A percentile compares a stretch with the other conserved stretches of the same genome.
Conservation (phyloP, 1,140 invertebrate genomes). For the Magallana ariakensis region DNA sequence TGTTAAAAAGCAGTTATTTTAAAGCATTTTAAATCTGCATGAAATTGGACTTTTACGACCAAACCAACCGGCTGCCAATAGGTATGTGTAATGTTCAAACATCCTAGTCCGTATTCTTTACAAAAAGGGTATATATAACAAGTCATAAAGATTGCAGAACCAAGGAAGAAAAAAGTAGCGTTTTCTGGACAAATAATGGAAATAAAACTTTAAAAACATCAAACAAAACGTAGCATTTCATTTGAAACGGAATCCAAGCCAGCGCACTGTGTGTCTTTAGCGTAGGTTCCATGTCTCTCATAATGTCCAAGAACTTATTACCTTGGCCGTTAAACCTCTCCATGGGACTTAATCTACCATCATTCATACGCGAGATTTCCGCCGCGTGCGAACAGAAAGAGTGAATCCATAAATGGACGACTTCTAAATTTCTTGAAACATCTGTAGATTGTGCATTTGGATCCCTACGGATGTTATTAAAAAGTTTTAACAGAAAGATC, state of each 20-base stretch:
- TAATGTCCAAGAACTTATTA: constrained; percentile 14
- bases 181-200: not conserved
- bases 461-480: not conserved
- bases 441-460: too few relatives aligned
- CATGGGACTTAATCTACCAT: not conserved
- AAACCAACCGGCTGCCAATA: too few relatives aligned
- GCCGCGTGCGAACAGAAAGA: not conserved
- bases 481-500: constrained; percentile 31
- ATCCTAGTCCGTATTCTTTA: too few relatives aligned
- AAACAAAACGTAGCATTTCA: not conserved
- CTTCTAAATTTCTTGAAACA: not conserved
- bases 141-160: too few relatives aligned
- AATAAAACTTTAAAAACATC: not conserved
- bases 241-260: constrained; percentile 31
- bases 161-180: too few relatives aligned
- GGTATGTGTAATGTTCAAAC: too few relatives aligned
- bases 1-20: too few relatives aligned
- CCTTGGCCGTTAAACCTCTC: constrained; percentile 17
- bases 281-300: constrained; percentile 1
- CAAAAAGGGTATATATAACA: too few relatives aligned
- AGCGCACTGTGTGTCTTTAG: not conserved
- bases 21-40: too few relatives aligned
- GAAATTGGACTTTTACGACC: too few relatives aligned
- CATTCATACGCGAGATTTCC: not conserved
- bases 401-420: constrained; percentile 2